Conservation (phyloP, 2,113 vertebrate genomes). For the Callorhinus ursinus region DNA sequence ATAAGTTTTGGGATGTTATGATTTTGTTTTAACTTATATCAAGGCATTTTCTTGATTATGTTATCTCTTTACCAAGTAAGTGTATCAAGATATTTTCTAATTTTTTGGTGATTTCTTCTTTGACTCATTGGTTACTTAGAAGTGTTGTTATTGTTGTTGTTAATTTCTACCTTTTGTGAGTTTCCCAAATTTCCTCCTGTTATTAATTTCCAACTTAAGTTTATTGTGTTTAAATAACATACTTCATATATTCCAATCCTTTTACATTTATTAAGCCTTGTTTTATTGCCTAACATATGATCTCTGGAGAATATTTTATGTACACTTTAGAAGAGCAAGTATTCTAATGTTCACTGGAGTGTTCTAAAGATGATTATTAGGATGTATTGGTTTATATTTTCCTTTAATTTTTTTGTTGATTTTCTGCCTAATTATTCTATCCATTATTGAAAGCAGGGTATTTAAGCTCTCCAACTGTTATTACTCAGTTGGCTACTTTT, state of each 20-base stretch:
- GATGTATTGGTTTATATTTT: background rate
- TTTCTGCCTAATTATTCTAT: background rate
- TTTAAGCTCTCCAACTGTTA: background rate
- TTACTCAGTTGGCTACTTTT: background rate
- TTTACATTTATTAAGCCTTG: background rate
- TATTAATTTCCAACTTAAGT: no score
- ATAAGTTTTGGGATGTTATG: no score
- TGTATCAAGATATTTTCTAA: no score
- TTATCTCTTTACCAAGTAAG: no score
- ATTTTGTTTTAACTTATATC: no score
- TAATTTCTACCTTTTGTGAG: no score
- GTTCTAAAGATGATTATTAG: background rate
- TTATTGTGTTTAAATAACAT: background rate
- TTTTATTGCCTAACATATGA: background rate
- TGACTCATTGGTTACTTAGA: no score
- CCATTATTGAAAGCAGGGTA: background rate
- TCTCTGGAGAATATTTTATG: background rate
- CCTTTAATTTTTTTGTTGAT: background rate
- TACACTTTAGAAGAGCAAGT: background rate
- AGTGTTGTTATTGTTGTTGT: no score
- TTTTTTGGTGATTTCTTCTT: no score
- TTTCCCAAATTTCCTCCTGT: no score
- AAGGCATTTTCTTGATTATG: no score
- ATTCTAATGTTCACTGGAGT: background rate
- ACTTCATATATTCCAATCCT: background rate